Evolutionary conservation across 1,140 invertebrate species (phyloP).

Genomic region (Listronotus oregonensis): DNA sequence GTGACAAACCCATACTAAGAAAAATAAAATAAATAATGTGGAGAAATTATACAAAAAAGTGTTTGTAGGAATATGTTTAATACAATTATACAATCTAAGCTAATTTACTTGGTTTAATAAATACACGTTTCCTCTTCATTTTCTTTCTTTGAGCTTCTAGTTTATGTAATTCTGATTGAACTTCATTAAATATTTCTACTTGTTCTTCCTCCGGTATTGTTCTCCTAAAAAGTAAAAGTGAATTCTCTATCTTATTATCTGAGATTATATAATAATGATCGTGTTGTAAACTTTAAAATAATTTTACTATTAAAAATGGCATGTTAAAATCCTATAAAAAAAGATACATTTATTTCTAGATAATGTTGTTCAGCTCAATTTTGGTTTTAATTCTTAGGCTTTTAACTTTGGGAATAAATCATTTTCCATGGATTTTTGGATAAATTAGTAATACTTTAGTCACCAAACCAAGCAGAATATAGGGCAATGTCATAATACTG

Average conservation of each 20-base stretch:
- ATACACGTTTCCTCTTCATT: constrained; percentile 68
- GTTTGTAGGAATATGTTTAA: constrained; percentile 1
- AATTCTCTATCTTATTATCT: constrained; percentile 7
- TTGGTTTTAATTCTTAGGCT: too few relatives aligned
- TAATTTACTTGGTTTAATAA: constrained; percentile 67
- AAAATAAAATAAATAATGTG: too few relatives aligned
- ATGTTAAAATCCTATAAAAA: not conserved
- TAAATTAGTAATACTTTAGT: too few relatives aligned
- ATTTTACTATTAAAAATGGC: constrained; percentile 5
- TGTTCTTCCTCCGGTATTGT: constrained; percentile 89
- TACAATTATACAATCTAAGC: constrained; percentile 53
- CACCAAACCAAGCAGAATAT: too few relatives aligned
- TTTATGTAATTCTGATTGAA: constrained; percentile 74
- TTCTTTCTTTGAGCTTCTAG: constrained; percentile 70
- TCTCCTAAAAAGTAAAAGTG: constrained; percentile 59
- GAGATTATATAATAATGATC: not conserved
- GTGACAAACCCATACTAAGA: too few relatives aligned
- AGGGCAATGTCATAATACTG: too few relatives aligned
- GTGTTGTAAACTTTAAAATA: not conserved
- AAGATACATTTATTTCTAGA: too few relatives aligned
- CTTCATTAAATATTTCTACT: constrained; percentile 80
- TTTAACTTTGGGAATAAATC: too few relatives aligned
- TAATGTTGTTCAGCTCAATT: too few relatives aligned
- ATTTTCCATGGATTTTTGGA: too few relatives aligned
- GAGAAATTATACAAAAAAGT: not conserved